Percentiles rank a stretch among this genome's conserved stretches.
These are phyloP conservation scores for Syngnathus scovelli DNA, from an alignment of 2,113 vertebrate genomes.

Conservation along the genomic window DNA sequence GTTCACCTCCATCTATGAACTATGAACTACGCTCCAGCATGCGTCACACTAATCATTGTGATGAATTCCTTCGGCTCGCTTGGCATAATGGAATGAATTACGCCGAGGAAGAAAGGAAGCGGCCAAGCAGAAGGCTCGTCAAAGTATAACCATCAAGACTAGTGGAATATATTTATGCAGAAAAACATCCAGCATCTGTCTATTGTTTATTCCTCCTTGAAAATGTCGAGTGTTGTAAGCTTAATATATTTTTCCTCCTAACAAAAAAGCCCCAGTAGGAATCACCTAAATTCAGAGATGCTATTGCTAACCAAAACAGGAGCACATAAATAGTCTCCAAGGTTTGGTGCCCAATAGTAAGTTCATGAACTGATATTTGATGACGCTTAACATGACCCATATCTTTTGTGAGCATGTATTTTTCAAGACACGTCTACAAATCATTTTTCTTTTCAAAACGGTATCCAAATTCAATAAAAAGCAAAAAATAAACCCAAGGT, in stretches of 20 bases:
- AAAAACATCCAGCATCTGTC: constrained; percentile 2
- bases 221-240: too few relatives aligned
- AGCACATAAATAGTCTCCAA: background rate
- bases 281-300: background rate
- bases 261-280: too few relatives aligned
- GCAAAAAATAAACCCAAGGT: background rate
- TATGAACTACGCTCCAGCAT: constrained; percentile 26
- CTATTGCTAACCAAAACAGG: background rate
- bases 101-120: constrained; percentile 21
- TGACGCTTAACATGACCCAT: too few relatives aligned
- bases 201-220: background rate
- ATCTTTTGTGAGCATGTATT: too few relatives aligned
- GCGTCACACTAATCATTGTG: constrained; percentile 37
- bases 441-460: background rate
- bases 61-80: constrained; percentile 44
- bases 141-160: background rate
- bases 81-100: constrained; percentile 50
- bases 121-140: constrained; percentile 2
- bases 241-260: too few relatives aligned
- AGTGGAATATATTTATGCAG: constrained; percentile 2
- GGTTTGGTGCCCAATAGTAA: background rate
- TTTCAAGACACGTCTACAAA: too few relatives aligned
- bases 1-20: constrained; percentile 8
- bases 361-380: background rate
- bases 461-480: background rate